These are phyloP conservation scores for Meriones psammophilus DNA, from an alignment of 2,797 vertebrate species.

Conservation along the genomic window DNA sequence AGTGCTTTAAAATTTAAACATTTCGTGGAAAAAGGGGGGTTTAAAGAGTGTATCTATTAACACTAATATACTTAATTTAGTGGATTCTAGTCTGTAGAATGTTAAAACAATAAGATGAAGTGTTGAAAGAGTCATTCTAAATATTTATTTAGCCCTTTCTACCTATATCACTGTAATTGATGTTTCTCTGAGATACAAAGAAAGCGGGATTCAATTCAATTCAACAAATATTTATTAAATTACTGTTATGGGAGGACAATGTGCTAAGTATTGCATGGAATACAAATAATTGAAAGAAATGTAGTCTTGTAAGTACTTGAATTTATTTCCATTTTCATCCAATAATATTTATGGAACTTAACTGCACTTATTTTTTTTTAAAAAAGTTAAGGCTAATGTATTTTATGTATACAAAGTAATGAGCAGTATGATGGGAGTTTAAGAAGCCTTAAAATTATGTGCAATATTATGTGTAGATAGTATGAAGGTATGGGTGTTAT, in stretches of 20 bases:
- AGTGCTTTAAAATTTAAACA: slow-evolving; percentile 80
- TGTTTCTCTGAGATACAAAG: slow-evolving; percentile 74
- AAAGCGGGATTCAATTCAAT: slow-evolving; percentile 78
- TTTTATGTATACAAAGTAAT: slow-evolving; percentile 24
- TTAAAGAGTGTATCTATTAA: slow-evolving; percentile 73
- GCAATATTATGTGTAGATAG: not conserved
- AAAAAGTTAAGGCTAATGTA: not conserved
- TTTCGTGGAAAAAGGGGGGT: slow-evolving; percentile 74
- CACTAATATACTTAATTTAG: slow-evolving; percentile 76
- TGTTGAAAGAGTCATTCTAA: slow-evolving; percentile 81
- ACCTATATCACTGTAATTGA: slow-evolving; percentile 75
- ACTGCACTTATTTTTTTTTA: not conserved
- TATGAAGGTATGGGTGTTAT: not conserved
- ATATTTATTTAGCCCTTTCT: slow-evolving; percentile 82
- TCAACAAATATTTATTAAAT: slow-evolving; percentile 85
- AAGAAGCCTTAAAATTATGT: slow-evolving; percentile 31
- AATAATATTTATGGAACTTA: slow-evolving; percentile 64
- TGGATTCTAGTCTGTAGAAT: slow-evolving; percentile 73
- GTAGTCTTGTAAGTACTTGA: not conserved
- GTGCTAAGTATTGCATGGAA: slow-evolving; percentile 63
- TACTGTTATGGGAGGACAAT: slow-evolving; percentile 63
- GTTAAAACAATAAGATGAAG: slow-evolving; percentile 80
- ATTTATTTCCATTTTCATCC: slow-evolving; percentile 49
- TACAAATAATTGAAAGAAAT: slow-evolving; percentile 60
- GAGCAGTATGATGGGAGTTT: not conserved